Percentiles rank a stretch among this genome's conserved stretches.
These are phyloP conservation scores for Galeruca laticollis DNA, from an alignment of 2,888 invertebrate genomes.

Conservation along the genomic window DNA sequence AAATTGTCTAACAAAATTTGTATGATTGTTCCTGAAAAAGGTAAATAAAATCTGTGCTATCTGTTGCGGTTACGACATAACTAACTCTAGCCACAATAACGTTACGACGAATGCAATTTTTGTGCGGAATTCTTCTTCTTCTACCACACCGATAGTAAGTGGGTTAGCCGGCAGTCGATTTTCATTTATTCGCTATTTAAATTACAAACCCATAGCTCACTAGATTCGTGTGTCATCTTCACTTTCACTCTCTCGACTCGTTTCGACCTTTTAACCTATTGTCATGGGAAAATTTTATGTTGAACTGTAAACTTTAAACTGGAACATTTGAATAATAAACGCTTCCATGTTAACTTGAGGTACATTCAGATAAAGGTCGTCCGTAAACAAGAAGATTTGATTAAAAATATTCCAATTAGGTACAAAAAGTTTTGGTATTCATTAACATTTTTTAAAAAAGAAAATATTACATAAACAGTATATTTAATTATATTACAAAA, in stretches of 20 bases:
- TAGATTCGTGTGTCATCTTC: conserved; percentile 48
- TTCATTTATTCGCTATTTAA: conserved; percentile 40
- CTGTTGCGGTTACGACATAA: background rate
- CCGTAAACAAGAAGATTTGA: too few relatives aligned
- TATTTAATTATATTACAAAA: too few relatives aligned
- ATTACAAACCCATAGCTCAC: conserved; percentile 47
- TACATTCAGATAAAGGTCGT: background rate
- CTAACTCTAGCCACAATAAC: background rate
- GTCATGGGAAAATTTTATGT: conserved; percentile 41
- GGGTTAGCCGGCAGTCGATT: conserved; percentile 29
- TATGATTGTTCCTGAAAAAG: too few relatives aligned
- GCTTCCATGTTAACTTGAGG: conserved; percentile 23
- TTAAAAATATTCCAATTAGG: too few relatives aligned
- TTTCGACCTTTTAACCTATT: conserved; percentile 47
- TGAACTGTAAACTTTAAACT: conserved; percentile 9
- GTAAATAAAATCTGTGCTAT: conserved; percentile 20
- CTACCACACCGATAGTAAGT: conserved; percentile 9
- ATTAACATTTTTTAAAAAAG: too few relatives aligned
- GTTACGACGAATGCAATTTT: conserved; percentile 24
- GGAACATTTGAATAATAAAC: conserved; percentile 18
- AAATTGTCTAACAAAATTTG: background rate
- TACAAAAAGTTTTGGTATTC: too few relatives aligned
- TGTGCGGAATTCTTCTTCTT: conserved; percentile 23
- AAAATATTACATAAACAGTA: too few relatives aligned
- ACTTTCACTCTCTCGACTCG: conserved; percentile 44